Percentiles rank a stretch among this genome's conserved stretches.
These are phyloP conservation scores for Tribolium freemani DNA, from an alignment of 2,888 invertebrate species.

Conservation along the genomic window DNA sequence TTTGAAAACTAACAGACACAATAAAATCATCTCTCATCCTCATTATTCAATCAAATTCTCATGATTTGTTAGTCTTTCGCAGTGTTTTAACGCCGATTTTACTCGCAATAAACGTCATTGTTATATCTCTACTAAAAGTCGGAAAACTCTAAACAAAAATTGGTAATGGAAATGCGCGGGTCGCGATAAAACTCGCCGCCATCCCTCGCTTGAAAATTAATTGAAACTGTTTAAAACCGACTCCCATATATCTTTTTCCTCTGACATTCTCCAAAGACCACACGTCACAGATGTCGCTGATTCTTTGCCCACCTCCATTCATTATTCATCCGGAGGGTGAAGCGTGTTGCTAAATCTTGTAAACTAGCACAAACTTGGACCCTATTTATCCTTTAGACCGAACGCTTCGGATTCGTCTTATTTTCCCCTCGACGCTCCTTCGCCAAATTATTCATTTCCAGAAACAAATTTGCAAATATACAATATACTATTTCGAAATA, in stretches of 20 bases:
- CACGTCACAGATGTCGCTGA: slow-evolving; percentile 43
- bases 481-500: background rate
- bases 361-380: slow-evolving; percentile 31
- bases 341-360: slow-evolving; percentile 44
- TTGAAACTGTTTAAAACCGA: slow-evolving; percentile 35
- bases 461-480: background rate
- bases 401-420: background rate
- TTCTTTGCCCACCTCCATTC: slow-evolving; percentile 44
- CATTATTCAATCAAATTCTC: slow-evolving; percentile 21
- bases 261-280: slow-evolving; percentile 19
- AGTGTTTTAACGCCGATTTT: slow-evolving; percentile 16
- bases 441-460: background rate
- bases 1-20: slow-evolving; percentile 34
- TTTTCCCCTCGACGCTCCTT: background rate
- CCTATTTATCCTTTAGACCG: background rate
- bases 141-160: slow-evolving; percentile 26
- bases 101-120: slow-evolving; percentile 31
- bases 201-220: slow-evolving; percentile 29
- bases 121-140: slow-evolving; percentile 20
- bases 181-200: slow-evolving; percentile 3
- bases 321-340: slow-evolving; percentile 49
- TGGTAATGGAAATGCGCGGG: slow-evolving; percentile 7
- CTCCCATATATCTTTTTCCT: slow-evolving; percentile 29
- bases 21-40: slow-evolving; percentile 24
- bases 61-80: background rate